Conservation (phyloP, 2,888 invertebrate genomes). For the Melitaea athalia region DNA sequence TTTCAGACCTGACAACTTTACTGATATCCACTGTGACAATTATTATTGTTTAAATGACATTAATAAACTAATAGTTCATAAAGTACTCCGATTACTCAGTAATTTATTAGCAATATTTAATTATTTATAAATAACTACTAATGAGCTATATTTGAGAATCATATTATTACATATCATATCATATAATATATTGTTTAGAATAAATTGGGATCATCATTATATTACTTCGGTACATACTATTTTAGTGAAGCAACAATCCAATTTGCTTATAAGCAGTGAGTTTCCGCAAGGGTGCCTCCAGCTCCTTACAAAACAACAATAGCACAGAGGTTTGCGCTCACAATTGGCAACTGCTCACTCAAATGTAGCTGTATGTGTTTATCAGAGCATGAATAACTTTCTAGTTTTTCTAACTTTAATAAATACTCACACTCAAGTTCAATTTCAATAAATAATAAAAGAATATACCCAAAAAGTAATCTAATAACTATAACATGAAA, state of each 20-base stretch:
- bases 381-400: slow-evolving; percentile 82
- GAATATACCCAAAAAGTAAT: slow-evolving; percentile 2
- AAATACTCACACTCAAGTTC: slow-evolving; percentile 22
- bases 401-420: slow-evolving; percentile 61
- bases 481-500: slow-evolving; percentile 3
- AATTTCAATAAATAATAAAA: slow-evolving; percentile 11
- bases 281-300: slow-evolving; percentile 65
- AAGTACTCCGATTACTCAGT: too few species aligned
- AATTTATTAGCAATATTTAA: too few species aligned
- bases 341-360: slow-evolving; percentile 68
- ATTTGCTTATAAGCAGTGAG: slow-evolving; percentile 38
- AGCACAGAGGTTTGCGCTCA: slow-evolving; percentile 67
- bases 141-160: too few species aligned
- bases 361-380: slow-evolving; percentile 70
- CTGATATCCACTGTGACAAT: too few species aligned
- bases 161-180: too few species aligned
- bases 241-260: slow-evolving; percentile 4
- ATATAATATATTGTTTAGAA: too few species aligned
- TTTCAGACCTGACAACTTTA: too few species aligned
- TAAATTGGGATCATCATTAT: background rate
- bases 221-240: too few species aligned
- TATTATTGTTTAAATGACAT: too few species aligned
- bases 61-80: too few species aligned
- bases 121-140: too few species aligned
- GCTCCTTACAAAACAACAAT: slow-evolving; percentile 76